phyloP scores from a whole-genome alignment of 2,113 vertebrate species.

The Trichechus manatus region DNA sequence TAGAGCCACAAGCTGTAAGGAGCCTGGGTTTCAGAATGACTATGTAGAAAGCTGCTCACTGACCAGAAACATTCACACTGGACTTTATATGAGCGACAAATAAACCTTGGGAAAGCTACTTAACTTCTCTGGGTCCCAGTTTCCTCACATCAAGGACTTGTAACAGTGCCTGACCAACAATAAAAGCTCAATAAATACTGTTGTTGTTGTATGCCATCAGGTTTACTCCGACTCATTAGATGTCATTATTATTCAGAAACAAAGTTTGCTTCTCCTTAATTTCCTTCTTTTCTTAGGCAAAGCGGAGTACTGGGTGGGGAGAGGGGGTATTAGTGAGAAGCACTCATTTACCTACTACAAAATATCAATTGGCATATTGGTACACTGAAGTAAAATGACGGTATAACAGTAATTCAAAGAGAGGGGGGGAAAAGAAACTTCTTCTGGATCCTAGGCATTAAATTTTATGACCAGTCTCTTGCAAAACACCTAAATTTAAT shows the following conservation, averaged over 20 bases:
- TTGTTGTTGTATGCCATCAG: background rate
- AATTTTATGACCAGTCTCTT: conserved; percentile 27
- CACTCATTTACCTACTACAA: background rate
- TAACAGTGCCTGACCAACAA: background rate
- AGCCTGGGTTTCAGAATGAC: background rate
- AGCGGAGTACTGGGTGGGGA: background rate
- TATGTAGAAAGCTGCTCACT: background rate
- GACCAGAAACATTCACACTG: background rate
- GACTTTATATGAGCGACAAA: too few species aligned
- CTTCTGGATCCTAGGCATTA: conserved; percentile 22
- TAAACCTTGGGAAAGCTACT: background rate
- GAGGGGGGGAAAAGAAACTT: background rate
- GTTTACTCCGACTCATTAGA: background rate
- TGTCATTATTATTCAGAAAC: background rate
- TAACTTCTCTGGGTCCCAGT: background rate
- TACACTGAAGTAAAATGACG: background rate
- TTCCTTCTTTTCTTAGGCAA: background rate
- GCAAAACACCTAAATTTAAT: background rate
- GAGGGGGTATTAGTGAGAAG: background rate
- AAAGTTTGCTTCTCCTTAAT: conserved; percentile 25
- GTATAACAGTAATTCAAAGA: background rate
- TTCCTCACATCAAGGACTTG: background rate
- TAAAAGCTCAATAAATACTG: background rate
- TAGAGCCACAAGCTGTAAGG: background rate
- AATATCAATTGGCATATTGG: background rate